Conservation (phyloP, 2,888 invertebrate species). For the Rhagophthalmus giganteus region DNA sequence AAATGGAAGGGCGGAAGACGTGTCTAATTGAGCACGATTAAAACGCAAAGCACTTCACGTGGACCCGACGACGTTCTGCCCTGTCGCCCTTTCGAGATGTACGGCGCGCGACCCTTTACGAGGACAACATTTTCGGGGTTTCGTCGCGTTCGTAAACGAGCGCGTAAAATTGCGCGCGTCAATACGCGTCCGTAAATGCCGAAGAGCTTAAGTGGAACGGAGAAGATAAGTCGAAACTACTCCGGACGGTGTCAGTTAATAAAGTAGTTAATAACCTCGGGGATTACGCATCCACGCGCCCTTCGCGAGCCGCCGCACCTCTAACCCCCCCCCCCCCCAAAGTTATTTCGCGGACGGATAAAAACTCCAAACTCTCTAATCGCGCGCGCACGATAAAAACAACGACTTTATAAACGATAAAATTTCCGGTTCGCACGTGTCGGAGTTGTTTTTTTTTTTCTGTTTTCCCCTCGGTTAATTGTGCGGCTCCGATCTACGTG, state of each 20-base stretch:
- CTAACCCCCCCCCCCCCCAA: slow-evolving; percentile 1
- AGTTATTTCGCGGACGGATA: neutral
- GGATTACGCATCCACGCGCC: slow-evolving; percentile 28
- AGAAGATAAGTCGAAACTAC: slow-evolving; percentile 50
- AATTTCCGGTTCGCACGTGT: neutral
- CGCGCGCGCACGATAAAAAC: neutral
- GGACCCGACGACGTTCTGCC: too few species aligned
- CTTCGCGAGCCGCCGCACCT: slow-evolving; percentile 8
- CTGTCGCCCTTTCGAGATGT: too few species aligned
- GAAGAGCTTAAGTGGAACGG: slow-evolving; percentile 49
- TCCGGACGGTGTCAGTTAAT: slow-evolving; percentile 51
- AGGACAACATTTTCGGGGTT: too few species aligned
- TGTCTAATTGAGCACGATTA: too few species aligned
- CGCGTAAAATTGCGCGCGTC: too few species aligned
- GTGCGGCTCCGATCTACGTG: too few species aligned
- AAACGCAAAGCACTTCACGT: too few species aligned
- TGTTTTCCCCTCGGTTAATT: slow-evolving; percentile 13
- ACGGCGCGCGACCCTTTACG: too few species aligned
- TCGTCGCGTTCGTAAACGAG: too few species aligned
- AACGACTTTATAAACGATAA: slow-evolving; percentile 2
- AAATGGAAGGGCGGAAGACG: too few species aligned
- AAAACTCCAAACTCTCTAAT: too few species aligned
- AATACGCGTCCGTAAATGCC: slow-evolving; percentile 48
- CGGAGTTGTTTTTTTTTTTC: too few species aligned
- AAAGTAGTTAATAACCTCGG: slow-evolving; percentile 52